Percentiles rank a stretch among this genome's conserved stretches.
Evolutionary conservation across 2,888 invertebrate genomes (phyloP).

Genomic region (Eilema depressum): DNA sequence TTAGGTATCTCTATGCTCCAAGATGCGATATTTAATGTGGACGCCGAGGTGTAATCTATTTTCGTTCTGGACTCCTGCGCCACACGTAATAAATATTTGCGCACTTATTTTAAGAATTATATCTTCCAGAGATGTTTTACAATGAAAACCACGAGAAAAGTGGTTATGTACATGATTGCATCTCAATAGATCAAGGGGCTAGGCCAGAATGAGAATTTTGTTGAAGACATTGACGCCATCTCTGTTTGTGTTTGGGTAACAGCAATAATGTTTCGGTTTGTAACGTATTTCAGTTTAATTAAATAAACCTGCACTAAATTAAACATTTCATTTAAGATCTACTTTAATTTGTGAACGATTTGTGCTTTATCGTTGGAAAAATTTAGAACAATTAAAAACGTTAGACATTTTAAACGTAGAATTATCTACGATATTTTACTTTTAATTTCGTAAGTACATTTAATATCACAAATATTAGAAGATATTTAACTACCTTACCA

Average conservation of each 20-base stretch:
- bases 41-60: constrained; percentile 74
- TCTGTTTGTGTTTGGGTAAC: neutral
- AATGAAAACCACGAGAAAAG: neutral
- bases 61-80: constrained; percentile 70
- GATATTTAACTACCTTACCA: no score
- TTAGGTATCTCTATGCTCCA: constrained; percentile 64
- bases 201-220: neutral
- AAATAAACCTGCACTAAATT: neutral
- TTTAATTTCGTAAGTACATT: no score
- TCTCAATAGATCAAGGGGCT: neutral
- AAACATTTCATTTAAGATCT: neutral
- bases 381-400: neutral
- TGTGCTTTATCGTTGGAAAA: neutral
- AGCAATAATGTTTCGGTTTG: neutral
- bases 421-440: no score
- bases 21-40: constrained; percentile 73
- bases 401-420: neutral
- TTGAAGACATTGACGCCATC: neutral
- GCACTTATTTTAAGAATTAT: constrained; percentile 69
- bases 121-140: constrained; percentile 48
- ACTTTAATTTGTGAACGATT: neutral
- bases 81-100: constrained; percentile 75
- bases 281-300: neutral
- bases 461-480: no score
- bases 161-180: neutral